These are phyloP conservation scores for Xenopus borealis DNA, from an alignment of 2,113 vertebrate genomes.

Conservation along the genomic window DNA sequence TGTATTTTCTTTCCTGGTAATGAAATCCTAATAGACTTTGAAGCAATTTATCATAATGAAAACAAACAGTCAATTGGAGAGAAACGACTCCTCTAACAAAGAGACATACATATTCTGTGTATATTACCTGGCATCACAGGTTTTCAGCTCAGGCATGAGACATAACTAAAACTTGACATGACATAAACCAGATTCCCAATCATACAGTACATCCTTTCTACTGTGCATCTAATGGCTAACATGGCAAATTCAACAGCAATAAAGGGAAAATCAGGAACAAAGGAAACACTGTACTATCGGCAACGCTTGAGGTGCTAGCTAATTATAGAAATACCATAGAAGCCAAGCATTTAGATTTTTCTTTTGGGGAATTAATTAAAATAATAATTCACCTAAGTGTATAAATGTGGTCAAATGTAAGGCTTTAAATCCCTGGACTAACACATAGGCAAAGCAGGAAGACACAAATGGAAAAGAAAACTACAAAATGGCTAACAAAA, in stretches of 20 bases:
- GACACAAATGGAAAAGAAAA: neutral
- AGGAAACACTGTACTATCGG: slow-evolving; percentile 16
- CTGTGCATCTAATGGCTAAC: slow-evolving; percentile 24
- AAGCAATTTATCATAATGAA: slow-evolving; percentile 32
- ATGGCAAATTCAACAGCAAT: slow-evolving; percentile 18
- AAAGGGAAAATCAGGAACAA: slow-evolving; percentile 35
- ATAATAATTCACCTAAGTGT: slow-evolving; percentile 3
- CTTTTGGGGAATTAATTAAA: slow-evolving; percentile 8
- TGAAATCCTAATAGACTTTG: slow-evolving; percentile 28
- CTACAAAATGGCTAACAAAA: no score
- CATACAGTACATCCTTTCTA: slow-evolving; percentile 14
- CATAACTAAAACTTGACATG: slow-evolving; percentile 29
- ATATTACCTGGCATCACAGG: slow-evolving; percentile 12
- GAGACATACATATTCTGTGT: slow-evolving; percentile 13
- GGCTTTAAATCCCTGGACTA: neutral
- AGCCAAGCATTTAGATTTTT: slow-evolving; percentile 7
- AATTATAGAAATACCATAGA: neutral
- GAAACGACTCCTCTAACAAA: slow-evolving; percentile 1
- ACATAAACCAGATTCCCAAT: slow-evolving; percentile 27
- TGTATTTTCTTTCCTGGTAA: slow-evolving; percentile 21
- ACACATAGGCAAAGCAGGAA: slow-evolving; percentile 16
- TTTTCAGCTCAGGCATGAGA: slow-evolving; percentile 10
- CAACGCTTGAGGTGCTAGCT: neutral
- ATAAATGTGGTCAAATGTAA: slow-evolving; percentile 7
- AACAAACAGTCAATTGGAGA: slow-evolving; percentile 13